Conservation (phyloP, 2,797 vertebrate genomes). For the Masticophis lateralis region DNA sequence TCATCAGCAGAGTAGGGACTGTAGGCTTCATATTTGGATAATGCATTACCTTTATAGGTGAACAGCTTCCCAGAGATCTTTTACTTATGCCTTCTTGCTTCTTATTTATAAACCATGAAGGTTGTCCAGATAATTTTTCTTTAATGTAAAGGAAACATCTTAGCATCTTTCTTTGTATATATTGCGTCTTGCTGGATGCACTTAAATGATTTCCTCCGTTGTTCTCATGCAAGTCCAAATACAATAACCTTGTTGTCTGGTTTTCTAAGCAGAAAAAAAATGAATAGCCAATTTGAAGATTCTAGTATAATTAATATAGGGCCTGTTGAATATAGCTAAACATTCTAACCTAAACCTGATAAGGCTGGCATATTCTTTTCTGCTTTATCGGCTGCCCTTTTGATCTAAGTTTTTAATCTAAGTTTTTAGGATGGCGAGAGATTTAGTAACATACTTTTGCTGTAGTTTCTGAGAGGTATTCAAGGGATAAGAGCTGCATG, state of each 20-base stretch:
- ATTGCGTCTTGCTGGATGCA: neutral
- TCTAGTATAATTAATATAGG: neutral
- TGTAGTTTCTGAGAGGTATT: constrained; percentile 21
- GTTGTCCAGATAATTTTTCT: neutral
- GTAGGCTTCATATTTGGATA: neutral
- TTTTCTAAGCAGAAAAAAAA: neutral
- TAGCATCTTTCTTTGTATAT: neutral
- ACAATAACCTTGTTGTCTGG: neutral
- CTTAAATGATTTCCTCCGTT: neutral
- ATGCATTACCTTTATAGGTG: neutral
- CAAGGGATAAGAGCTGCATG: neutral
- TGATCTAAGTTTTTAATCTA: neutral
- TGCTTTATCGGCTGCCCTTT: neutral
- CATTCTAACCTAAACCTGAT: neutral
- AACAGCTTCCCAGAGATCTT: neutral
- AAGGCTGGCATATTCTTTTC: neutral
- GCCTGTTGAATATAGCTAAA: neutral
- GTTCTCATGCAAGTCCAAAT: neutral
- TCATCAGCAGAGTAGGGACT: neutral
- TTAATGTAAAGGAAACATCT: neutral
- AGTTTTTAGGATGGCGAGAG: neutral
- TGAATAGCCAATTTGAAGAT: too few species aligned
- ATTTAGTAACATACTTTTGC: fast-evolving
- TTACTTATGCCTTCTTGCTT: neutral
- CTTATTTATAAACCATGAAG: neutral